A percentile compares a stretch with the other conserved stretches of the same genome.
Conservation (phyloP, 2,888 invertebrate species). For the Eudemis profundana region DNA sequence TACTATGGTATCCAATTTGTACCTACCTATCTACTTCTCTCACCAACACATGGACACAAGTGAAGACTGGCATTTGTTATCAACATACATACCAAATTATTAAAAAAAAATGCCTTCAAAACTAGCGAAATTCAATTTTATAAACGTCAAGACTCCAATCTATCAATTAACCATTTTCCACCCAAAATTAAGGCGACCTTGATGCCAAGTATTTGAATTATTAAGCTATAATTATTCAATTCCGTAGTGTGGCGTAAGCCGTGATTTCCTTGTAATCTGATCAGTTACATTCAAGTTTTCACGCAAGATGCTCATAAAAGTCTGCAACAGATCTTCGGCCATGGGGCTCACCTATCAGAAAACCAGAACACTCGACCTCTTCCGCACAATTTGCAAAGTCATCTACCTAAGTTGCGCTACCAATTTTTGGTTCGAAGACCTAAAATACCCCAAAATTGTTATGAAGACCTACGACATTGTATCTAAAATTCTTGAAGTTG, state of each 20-base stretch:
- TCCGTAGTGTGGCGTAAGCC: background rate
- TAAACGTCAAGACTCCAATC: too few relatives aligned
- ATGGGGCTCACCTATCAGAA: background rate
- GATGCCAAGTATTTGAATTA: background rate
- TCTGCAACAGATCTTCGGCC: background rate
- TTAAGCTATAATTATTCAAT: background rate
- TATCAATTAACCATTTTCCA: background rate
- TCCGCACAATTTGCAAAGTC: background rate
- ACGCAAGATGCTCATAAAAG: background rate
- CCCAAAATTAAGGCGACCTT: background rate
- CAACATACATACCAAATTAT: too few relatives aligned
- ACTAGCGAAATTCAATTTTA: too few relatives aligned
- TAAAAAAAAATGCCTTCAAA: too few relatives aligned
- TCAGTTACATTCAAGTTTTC: background rate
- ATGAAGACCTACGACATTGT: constrained; percentile 3
- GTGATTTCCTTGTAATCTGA: background rate
- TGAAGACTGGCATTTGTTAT: too few relatives aligned
- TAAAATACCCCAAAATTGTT: background rate
- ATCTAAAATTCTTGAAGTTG: constrained; percentile 15
- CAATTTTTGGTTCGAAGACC: constrained; percentile 33
- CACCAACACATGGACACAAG: too few relatives aligned
- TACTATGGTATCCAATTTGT: too few relatives aligned
- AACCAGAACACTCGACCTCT: background rate
- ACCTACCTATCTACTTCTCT: too few relatives aligned
- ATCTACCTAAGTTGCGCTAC: background rate